Evolutionary conservation across 1,140 invertebrate species (phyloP).

Genomic region (Heliothis subflexa): DNA sequence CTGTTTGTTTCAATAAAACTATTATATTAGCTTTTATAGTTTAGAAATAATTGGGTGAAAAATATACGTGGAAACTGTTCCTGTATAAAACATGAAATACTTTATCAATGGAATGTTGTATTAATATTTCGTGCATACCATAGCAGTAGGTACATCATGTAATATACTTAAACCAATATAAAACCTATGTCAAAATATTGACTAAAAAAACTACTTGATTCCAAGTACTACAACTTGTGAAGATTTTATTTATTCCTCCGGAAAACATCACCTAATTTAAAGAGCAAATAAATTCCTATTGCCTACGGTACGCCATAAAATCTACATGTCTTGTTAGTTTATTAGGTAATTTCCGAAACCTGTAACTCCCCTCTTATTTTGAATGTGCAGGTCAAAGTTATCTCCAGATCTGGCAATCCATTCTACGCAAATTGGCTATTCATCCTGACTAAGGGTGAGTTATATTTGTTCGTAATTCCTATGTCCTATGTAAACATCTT

Average conservation of each 20-base stretch:
- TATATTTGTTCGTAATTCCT: conserved; percentile 58
- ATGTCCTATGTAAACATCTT: conserved; percentile 65
- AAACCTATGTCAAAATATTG: background rate
- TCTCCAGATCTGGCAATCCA: conserved; percentile 73
- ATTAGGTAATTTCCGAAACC: conserved; percentile 41
- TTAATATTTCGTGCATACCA: no score
- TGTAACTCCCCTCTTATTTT: conserved; percentile 30
- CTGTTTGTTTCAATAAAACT: no score
- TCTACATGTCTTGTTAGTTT: conserved; percentile 38
- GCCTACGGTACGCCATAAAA: conserved; percentile 8
- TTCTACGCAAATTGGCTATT: conserved; percentile 77
- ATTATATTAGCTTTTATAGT: no score
- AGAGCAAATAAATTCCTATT: background rate
- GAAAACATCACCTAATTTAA: background rate
- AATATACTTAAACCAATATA: background rate
- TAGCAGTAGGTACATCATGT: background rate
- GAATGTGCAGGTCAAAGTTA: conserved; percentile 56
- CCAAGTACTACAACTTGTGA: background rate
- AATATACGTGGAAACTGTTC: no score
- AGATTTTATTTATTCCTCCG: background rate
- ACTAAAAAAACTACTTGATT: background rate
- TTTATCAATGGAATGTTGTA: no score
- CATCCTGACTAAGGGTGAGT: conserved; percentile 73
- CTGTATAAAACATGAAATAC: no score
- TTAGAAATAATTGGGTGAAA: no score